A percentile compares a stretch with the other conserved stretches of the same genome.
phyloP scores from a whole-genome alignment of 2,888 invertebrate genomes.

The Cosmorhoe ocellata region DNA sequence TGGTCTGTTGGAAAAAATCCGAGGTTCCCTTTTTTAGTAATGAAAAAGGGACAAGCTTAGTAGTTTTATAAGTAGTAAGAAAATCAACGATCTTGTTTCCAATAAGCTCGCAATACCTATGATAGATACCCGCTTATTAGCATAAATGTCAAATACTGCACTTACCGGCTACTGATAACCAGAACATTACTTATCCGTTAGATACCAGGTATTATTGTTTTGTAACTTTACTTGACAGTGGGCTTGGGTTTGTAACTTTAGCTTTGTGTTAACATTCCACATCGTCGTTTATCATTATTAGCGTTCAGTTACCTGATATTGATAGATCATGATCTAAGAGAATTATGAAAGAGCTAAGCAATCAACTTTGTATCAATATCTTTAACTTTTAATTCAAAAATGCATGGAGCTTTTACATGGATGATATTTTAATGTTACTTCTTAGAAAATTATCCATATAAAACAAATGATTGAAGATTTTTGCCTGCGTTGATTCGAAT shows the following conservation, averaged over 20 bases:
- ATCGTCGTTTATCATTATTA: conserved; percentile 10
- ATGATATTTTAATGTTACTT: too few relatives aligned
- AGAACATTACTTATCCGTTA: conserved; percentile 14
- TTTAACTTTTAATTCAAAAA: too few relatives aligned
- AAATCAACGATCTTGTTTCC: neutral
- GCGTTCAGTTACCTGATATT: too few relatives aligned
- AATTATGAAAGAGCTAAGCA: neutral
- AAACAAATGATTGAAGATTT: too few relatives aligned
- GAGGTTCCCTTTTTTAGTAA: neutral
- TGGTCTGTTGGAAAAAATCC: neutral
- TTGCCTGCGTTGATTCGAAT: too few relatives aligned
- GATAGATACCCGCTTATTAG: conserved; percentile 4
- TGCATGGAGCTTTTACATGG: too few relatives aligned
- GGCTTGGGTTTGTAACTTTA: conserved; percentile 15
- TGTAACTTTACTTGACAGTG: conserved; percentile 13
- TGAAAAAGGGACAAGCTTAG: too few relatives aligned
- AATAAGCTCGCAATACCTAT: neutral
- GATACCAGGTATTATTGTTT: conserved; percentile 19
- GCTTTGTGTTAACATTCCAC: conserved; percentile 16
- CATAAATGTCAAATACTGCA: conserved; percentile 31
- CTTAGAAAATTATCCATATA: too few relatives aligned
- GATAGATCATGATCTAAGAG: too few relatives aligned
- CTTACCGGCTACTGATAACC: conserved; percentile 28
- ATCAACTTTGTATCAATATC: too few relatives aligned
- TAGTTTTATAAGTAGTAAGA: too few relatives aligned